Percentiles rank a stretch among this genome's conserved stretches.
phyloP scores from a whole-genome alignment of 2,113 vertebrate genomes.

The Podarcis cretensis region DNA sequence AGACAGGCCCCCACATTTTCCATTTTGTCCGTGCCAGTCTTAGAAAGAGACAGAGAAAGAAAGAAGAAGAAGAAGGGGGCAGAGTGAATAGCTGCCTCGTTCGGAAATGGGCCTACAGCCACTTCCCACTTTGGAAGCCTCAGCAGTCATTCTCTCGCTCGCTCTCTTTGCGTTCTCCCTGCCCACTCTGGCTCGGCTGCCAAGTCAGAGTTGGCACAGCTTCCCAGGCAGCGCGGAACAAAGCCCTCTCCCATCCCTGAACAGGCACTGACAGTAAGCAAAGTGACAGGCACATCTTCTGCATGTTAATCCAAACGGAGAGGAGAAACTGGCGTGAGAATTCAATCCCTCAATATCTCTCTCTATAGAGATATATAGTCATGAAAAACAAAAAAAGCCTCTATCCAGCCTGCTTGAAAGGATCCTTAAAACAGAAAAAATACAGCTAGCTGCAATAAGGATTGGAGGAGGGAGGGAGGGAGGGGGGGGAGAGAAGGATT shows the following conservation, averaged over 20 bases:
- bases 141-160: constrained; percentile 54
- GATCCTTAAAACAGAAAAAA: constrained; percentile 28
- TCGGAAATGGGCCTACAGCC: constrained; percentile 64
- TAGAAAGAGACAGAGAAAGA: constrained; percentile 43
- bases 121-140: constrained; percentile 59
- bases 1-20: constrained; percentile 62
- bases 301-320: constrained; percentile 70
- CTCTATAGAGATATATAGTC: background rate
- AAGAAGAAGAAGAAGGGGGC: constrained; percentile 43
- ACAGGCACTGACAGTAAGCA: constrained; percentile 69
- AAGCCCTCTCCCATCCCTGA: constrained; percentile 72
- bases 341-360: background rate
- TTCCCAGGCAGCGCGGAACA: constrained; percentile 66
- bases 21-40: constrained; percentile 69
- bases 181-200: constrained; percentile 65
- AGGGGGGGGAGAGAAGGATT: background rate
- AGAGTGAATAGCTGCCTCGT: constrained; percentile 36
- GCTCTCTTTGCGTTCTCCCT: constrained; percentile 54
- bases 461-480: background rate
- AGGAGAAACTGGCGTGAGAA: constrained; percentile 29
- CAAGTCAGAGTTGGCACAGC: constrained; percentile 72
- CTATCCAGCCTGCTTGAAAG: constrained; percentile 20
- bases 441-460: constrained; percentile 38
- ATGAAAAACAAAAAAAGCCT: background rate
- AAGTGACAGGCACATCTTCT: constrained; percentile 75